Base-by-base conservation (phyloP, 2,888 invertebrate genomes). In the Caenorhabditis imperialis region DNA sequence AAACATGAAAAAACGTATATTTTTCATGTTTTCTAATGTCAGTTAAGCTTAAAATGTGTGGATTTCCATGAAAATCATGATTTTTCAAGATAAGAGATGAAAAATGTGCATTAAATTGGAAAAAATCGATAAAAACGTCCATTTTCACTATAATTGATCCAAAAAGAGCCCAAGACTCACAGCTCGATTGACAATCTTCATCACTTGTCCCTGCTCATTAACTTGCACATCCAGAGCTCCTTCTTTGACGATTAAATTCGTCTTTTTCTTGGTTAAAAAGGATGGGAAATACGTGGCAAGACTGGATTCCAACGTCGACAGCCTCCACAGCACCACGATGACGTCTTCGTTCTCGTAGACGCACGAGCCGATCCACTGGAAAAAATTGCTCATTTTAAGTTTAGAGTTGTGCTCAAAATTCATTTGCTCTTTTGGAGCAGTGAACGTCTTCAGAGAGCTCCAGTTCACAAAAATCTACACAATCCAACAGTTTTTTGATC, bases 281-380 rank as follows among this genome's bases (percentile, higher is more conserved):
- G 75, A 44, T n/a, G 85, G 85, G 16, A 85, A 75, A 55, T 85
- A 85, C 37, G 81, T 55, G 62, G 60, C 50, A 22, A 84, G 63
- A 22, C 63, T 77, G 14, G 83, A 81, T 54, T 84, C 76, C 14
- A 84, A 65, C 0, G 79, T 79, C 6, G 76, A 70, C 18, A 85
- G 65, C 8, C 81, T 73, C 85, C 85, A 85, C 14, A 85, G 71
- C 0, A 85, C 61, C 12, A 81, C 81, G n/a, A 85, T 61, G 27
- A 83, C 79, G 44, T 85, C 83, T 45, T 85, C 84, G 18, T 80
- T 81, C 48, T 85, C 85, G 53, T 83, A 85, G 23, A 84, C 77
- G 42, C 81, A 82, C 20, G 84, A 83, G 23, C 84, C 85, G 40
- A 81, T 80, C 75, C 83, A 78, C 84, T 83, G 63, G 27, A n/a